Evolutionary conservation across 2,113 vertebrate genomes (phyloP).

Genomic region (Labeo catla): DNA sequence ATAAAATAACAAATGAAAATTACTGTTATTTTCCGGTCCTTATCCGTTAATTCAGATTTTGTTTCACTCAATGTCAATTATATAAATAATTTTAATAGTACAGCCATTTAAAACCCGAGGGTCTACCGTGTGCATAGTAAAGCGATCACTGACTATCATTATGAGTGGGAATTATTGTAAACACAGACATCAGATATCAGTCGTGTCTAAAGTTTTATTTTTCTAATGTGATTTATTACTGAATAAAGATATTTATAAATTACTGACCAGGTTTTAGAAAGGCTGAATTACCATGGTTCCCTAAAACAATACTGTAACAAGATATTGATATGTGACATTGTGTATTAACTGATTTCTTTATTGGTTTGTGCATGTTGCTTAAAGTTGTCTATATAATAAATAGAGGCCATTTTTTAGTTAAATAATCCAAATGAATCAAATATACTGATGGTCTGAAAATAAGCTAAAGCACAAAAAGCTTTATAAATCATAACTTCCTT

Average conservation of each 20-base stretch:
- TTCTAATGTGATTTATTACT: neutral
- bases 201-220: too few species aligned
- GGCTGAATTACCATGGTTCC: neutral
- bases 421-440: neutral
- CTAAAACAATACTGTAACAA: neutral
- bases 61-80: too few species aligned
- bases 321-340: too few species aligned
- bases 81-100: too few species aligned
- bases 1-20: too few species aligned
- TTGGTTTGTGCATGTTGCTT: neutral
- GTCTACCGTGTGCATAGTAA: too few species aligned
- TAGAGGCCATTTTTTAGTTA: neutral
- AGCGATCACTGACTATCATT: too few species aligned
- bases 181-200: too few species aligned
- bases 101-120: too few species aligned
- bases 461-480: neutral
- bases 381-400: neutral
- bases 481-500: neutral
- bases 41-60: too few species aligned
- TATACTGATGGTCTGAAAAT: neutral
- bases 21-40: too few species aligned
- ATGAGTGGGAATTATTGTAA: too few species aligned
- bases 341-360: neutral
- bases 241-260: neutral
- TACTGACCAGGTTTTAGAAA: neutral